Conservation (phyloP, 2,113 vertebrate species). For the Solea senegalensis region DNA sequence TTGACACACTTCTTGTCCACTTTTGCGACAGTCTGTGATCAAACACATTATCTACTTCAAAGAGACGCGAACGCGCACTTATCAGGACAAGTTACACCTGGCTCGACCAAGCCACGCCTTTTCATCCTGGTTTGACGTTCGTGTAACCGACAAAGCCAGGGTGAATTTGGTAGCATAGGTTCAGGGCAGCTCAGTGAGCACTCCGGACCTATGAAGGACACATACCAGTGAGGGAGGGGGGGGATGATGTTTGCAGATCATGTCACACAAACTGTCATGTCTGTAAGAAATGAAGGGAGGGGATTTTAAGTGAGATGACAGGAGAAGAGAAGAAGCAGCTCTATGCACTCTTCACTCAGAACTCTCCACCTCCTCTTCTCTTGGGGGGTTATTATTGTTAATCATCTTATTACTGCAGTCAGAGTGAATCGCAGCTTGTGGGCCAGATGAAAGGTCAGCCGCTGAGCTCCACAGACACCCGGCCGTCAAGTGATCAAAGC, state of each 20-base stretch:
- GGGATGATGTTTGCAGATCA: conserved; percentile 46
- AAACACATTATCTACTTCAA: no score
- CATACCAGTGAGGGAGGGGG: conserved; percentile 29
- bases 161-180: no score
- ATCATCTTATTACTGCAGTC: conserved; percentile 73
- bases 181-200: background rate
- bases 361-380: conserved; percentile 36
- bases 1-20: no score
- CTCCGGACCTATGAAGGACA: conserved; percentile 23
- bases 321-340: background rate
- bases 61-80: no score
- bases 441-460: conserved; percentile 71
- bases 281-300: conserved; percentile 49
- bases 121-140: no score
- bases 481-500: conserved; percentile 75
- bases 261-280: conserved; percentile 53
- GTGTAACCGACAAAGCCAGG: no score
- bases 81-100: no score
- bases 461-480: conserved; percentile 57
- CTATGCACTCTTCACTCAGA: conserved; percentile 31
- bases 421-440: conserved; percentile 62
- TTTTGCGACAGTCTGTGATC: no score
- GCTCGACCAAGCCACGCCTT: no score
- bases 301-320: conserved; percentile 59
- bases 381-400: conserved; percentile 73